phyloP scores from a whole-genome alignment of 2,113 vertebrate species.

The Promerops cafer region DNA sequence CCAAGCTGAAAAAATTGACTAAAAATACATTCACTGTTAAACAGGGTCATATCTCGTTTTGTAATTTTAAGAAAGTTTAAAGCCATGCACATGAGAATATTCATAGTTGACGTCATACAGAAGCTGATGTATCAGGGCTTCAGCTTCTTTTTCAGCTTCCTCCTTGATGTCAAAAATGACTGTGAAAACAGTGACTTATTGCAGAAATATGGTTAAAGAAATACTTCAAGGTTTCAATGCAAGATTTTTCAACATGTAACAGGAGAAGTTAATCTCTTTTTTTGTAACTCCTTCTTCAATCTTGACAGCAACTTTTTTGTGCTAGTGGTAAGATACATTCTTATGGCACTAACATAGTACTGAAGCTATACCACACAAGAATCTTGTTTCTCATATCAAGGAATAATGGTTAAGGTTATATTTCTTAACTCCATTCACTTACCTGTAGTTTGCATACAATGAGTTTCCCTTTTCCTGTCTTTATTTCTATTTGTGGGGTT shows the following conservation, averaged over 20 bases:
- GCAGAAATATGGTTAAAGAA: neutral
- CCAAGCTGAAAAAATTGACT: neutral
- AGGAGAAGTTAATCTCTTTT: neutral
- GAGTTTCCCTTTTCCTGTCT: neutral
- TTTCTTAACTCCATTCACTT: neutral
- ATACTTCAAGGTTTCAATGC: neutral
- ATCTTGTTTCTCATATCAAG: neutral
- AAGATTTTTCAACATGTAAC: neutral
- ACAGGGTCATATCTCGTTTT: neutral
- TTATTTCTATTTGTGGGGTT: neutral
- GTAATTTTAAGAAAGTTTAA: neutral
- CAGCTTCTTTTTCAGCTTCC: neutral
- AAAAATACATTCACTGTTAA: neutral
- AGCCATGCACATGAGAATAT: neutral
- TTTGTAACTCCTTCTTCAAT: neutral
- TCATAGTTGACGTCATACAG: neutral
- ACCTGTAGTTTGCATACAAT: neutral
- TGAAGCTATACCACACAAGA: neutral
- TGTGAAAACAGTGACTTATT: neutral
- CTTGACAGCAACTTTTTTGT: neutral
- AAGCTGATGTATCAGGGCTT: neutral
- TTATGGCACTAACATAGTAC: neutral
- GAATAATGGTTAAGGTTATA: neutral
- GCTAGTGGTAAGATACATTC: neutral
- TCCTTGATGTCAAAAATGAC: neutral